Percentiles rank a stretch among this genome's conserved stretches.
Evolutionary conservation across 2,888 invertebrate genomes (phyloP).

Genomic region (Eretmocerus hayati): DNA sequence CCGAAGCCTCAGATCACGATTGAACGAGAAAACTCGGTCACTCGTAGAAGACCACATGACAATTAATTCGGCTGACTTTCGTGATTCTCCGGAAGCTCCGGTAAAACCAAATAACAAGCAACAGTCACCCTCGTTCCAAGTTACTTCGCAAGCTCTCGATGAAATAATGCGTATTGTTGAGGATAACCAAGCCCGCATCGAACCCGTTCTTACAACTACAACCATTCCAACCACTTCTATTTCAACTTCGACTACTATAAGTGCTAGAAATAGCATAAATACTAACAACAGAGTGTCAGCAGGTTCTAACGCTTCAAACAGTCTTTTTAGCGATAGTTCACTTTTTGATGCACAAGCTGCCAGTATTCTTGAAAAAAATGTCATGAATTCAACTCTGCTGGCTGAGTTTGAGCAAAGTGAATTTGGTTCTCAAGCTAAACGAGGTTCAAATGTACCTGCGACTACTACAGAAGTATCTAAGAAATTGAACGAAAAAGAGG

Average conservation of each 20-base stretch:
- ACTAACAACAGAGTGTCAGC: conserved; percentile 7
- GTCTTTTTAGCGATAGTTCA: conserved; percentile 56
- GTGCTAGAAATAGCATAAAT: not conserved
- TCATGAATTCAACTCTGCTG: conserved; percentile 30
- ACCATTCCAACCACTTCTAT: too few species aligned
- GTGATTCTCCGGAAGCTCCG: not conserved
- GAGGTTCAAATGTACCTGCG: not conserved
- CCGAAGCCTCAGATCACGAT: too few species aligned
- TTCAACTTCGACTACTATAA: not conserved
- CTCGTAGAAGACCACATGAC: conserved; percentile 1
- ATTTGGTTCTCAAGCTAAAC: conserved; percentile 4
- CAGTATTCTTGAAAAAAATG: conserved; percentile 47
- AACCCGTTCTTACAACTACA: not conserved
- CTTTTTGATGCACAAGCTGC: conserved; percentile 51
- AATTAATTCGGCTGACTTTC: conserved; percentile 6
- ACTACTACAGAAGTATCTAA: not conserved
- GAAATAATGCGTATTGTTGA: conserved; percentile 7
- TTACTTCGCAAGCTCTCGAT: conserved; percentile 1
- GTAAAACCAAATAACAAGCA: not conserved
- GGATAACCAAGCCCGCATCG: not conserved
- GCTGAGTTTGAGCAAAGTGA: conserved; percentile 29
- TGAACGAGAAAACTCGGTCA: too few species aligned
- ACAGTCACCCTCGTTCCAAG: conserved; percentile 1
- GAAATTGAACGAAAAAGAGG: not conserved
- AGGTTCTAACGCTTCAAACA: conserved; percentile 29